These are phyloP conservation scores for Eupithecia centaureata DNA, from an alignment of 2,888 invertebrate genomes.

Conservation along the genomic window DNA sequence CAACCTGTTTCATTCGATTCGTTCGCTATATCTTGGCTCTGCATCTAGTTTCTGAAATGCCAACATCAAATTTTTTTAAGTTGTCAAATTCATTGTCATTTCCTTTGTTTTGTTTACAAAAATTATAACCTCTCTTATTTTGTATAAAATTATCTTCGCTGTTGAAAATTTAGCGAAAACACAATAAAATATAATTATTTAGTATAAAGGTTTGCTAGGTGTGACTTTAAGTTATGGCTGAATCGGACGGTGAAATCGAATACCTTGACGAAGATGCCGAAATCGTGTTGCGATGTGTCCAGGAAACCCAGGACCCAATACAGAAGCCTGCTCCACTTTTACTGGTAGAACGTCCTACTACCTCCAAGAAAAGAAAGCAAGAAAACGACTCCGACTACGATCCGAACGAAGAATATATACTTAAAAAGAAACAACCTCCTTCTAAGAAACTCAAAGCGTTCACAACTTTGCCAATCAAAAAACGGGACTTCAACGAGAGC, in stretches of 20 bases:
- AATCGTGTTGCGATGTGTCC: constrained; percentile 72
- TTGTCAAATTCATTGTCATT: neutral
- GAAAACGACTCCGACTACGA: constrained; percentile 72
- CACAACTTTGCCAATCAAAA: neutral
- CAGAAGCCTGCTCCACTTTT: constrained; percentile 3
- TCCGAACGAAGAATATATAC: constrained; percentile 59
- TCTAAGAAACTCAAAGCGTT: constrained; percentile 35
- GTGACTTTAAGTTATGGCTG: constrained; percentile 50
- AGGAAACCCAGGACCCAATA: constrained; percentile 32
- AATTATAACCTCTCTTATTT: neutral
- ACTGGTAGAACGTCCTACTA: constrained; percentile 53
- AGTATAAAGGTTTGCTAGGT: neutral
- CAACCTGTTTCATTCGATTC: no score
- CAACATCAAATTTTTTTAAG: neutral
- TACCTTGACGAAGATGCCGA: constrained; percentile 79
- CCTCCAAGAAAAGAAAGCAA: constrained; percentile 50
- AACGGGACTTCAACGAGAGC: neutral
- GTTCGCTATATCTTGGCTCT: no score
- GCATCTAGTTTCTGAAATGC: no score
- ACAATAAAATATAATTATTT: neutral
- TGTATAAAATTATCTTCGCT: neutral
- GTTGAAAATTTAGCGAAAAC: constrained; percentile 48
- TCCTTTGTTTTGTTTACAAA: neutral
- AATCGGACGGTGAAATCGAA: constrained; percentile 71
- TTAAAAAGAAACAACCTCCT: constrained; percentile 41